A percentile compares a stretch with the other conserved stretches of the same genome.
These are phyloP conservation scores for Kryptolebias marmoratus DNA, from an alignment of 2,113 vertebrate genomes.

Conservation along the genomic window DNA sequence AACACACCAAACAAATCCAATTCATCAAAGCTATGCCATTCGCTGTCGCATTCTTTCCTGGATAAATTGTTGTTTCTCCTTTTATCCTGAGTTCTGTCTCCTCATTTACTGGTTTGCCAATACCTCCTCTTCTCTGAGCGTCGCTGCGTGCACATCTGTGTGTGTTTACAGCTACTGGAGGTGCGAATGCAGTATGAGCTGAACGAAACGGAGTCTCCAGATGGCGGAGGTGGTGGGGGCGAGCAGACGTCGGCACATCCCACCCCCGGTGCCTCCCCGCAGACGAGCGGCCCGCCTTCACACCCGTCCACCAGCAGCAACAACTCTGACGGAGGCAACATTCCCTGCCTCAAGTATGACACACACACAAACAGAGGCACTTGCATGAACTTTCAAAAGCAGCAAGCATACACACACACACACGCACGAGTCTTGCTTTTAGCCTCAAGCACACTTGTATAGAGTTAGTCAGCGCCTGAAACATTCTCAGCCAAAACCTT, in stretches of 20 bases:
- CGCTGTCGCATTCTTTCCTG: neutral
- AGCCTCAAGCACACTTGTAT: conserved; percentile 63
- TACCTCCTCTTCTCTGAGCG: neutral
- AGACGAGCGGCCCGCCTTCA: conserved; percentile 88
- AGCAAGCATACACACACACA: conserved; percentile 28
- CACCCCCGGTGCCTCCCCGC: conserved; percentile 89
- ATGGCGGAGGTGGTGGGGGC: conserved; percentile 78
- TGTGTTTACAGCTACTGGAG: conserved; percentile 87
- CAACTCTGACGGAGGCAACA: conserved; percentile 94
- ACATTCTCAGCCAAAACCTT: conserved; percentile 50
- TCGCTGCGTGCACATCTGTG: conserved; percentile 4
- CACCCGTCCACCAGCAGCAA: conserved; percentile 96
- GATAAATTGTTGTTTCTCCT: conserved; percentile 9
- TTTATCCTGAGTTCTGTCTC: neutral
- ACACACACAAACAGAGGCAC: conserved; percentile 9
- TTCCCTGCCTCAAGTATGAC: conserved; percentile 94
- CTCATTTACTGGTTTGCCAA: neutral
- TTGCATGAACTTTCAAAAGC: conserved; percentile 17
- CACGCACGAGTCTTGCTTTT: conserved; percentile 50
- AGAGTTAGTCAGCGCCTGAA: conserved; percentile 53
- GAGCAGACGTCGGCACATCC: conserved; percentile 88
- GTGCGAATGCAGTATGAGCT: conserved; percentile 93
- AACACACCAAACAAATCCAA: conserved; percentile 19
- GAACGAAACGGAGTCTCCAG: conserved; percentile 92
- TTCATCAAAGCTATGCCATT: conserved; percentile 40